Percentiles rank a stretch among this genome's conserved stretches.
These are phyloP conservation scores for Bombus sibiricus DNA, from an alignment of 1,140 invertebrate species.

Conservation along the genomic window DNA sequence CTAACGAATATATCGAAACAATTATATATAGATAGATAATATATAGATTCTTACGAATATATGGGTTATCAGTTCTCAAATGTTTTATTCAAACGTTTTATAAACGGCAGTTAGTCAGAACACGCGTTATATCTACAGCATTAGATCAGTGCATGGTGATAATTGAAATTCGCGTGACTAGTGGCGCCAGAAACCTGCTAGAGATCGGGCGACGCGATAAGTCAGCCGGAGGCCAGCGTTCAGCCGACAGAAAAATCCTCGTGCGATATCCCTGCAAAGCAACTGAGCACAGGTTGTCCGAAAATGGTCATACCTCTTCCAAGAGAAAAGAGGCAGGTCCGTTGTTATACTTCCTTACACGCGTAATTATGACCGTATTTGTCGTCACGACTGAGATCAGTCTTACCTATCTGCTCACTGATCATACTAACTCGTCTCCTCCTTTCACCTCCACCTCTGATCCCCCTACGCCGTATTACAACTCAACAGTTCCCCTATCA, in stretches of 20 bases:
- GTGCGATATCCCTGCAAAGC: constrained; percentile 3
- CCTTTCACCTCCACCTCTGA: constrained; percentile 15
- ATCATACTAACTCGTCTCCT: neutral
- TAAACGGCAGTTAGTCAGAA: too few relatives aligned
- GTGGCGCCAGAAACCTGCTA: constrained; percentile 28
- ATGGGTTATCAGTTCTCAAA: neutral
- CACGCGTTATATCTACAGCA: neutral
- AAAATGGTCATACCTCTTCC: constrained; percentile 36
- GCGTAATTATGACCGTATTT: constrained; percentile 66
- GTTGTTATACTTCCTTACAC: constrained; percentile 60
- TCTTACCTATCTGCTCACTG: constrained; percentile 28
- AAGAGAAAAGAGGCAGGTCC: constrained; percentile 40
- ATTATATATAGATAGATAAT: neutral
- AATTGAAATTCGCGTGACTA: constrained; percentile 30
- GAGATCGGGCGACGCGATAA: constrained; percentile 38
- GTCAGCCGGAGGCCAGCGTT: neutral
- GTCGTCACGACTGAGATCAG: constrained; percentile 39
- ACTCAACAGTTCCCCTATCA: neutral
- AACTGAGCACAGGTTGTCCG: neutral
- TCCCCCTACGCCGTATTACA: neutral
- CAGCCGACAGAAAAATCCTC: constrained; percentile 4
- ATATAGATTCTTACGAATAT: neutral
- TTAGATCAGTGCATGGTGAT: neutral
- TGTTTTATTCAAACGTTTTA: neutral
- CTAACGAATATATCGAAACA: neutral